Conservation (phyloP, 2,888 invertebrate genomes). For the Epiblema foenella region DNA sequence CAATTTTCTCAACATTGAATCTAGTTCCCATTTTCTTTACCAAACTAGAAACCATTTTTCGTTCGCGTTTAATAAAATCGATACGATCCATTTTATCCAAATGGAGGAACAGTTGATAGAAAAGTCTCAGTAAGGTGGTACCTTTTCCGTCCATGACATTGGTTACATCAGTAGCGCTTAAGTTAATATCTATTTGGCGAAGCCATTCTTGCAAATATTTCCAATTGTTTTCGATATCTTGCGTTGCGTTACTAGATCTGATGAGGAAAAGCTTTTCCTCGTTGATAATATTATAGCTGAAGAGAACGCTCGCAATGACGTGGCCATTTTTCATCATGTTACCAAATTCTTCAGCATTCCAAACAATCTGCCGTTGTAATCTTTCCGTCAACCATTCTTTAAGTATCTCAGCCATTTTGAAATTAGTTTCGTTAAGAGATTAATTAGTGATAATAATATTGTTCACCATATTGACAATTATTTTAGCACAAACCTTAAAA, state of each 20-base stretch:
- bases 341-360: conserved; percentile 83
- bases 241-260: conserved; percentile 64
- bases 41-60: conserved; percentile 71
- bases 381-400: conserved; percentile 85
- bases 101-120: conserved; percentile 86
- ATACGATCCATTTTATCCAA: conserved; percentile 85
- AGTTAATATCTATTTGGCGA: conserved; percentile 73
- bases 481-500: not conserved
- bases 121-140: conserved; percentile 81
- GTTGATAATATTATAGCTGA: conserved; percentile 85
- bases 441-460: not conserved
- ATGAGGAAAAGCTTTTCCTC: conserved; percentile 82
- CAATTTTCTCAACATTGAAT: conserved; percentile 67
- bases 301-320: conserved; percentile 82
- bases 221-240: conserved; percentile 81
- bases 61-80: conserved; percentile 80
- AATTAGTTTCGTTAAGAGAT: not conserved
- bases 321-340: conserved; percentile 84
- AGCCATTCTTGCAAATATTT: conserved; percentile 82
- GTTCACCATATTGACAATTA: no score
- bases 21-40: conserved; percentile 71
- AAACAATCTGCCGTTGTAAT: conserved; percentile 81
- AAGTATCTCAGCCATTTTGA: conserved; percentile 84
- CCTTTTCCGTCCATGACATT: conserved; percentile 81
- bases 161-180: conserved; percentile 73